phyloP scores from a whole-genome alignment of 2,888 invertebrate genomes.

The Phortica okadai region DNA sequence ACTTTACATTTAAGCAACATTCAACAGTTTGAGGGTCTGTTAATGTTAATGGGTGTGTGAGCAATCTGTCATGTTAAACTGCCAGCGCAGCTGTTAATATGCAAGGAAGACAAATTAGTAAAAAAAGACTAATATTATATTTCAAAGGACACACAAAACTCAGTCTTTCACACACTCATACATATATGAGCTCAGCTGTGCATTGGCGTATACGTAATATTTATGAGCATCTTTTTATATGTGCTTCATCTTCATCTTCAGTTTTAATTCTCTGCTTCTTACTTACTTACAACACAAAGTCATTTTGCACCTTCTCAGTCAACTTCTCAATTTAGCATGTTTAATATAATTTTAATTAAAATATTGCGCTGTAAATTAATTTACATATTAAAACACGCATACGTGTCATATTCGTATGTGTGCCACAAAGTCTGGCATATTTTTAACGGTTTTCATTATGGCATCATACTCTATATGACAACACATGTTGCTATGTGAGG shows the following conservation, averaged over 20 bases:
- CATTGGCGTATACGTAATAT: constrained; percentile 44
- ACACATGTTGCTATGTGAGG: constrained; percentile 38
- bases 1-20: too few relatives aligned
- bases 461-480: constrained; percentile 45
- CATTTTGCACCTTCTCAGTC: not conserved
- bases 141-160: constrained; percentile 1
- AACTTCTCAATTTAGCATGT: not conserved
- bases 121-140: not conserved
- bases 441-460: constrained; percentile 55
- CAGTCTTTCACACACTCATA: not conserved
- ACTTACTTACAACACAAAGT: not conserved
- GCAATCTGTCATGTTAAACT: constrained; percentile 39
- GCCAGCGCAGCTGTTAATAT: constrained; percentile 51
- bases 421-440: not conserved
- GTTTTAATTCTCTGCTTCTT: constrained; percentile 45
- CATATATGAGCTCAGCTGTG: not conserved
- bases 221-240: constrained; percentile 26
- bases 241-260: constrained; percentile 39
- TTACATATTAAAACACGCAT: constrained; percentile 9
- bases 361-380: constrained; percentile 2
- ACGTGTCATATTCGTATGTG: not conserved
- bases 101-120: constrained; percentile 54
- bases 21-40: too few relatives aligned
- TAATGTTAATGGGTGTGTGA: too few relatives aligned
- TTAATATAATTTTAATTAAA: constrained; percentile 60